Percentiles rank a stretch among this genome's conserved stretches.
phyloP scores from a whole-genome alignment of 2,113 vertebrate genomes.

The Morphnarchus princeps region DNA sequence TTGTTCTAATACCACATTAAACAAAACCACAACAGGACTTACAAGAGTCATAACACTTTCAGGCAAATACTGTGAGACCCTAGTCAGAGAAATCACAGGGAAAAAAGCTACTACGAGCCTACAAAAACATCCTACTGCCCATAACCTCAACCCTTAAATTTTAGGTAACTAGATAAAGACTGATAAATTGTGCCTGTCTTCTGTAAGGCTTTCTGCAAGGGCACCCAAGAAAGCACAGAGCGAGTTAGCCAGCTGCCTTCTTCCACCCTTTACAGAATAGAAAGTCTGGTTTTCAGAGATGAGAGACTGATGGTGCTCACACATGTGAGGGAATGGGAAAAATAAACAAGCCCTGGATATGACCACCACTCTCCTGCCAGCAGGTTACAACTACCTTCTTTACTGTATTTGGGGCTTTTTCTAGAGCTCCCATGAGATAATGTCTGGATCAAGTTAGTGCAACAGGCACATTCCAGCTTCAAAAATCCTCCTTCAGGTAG shows the following conservation, averaged over 20 bases:
- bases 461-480: neutral
- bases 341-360: neutral
- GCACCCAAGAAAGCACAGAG: neutral
- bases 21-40: neutral
- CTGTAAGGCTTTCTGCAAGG: neutral
- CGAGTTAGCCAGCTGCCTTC: neutral
- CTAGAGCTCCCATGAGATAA: neutral
- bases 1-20: neutral
- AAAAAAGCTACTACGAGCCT: neutral
- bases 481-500: neutral
- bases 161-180: neutral
- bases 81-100: neutral
- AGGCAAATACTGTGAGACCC: neutral
- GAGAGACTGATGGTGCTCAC: neutral
- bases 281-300: neutral
- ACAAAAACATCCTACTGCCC: neutral
- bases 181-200: neutral
- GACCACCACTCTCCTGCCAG: neutral
- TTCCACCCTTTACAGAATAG: neutral
- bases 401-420: neutral
- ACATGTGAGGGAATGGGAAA: neutral
- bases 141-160: neutral
- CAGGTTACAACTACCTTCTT: neutral
- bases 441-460: neutral
- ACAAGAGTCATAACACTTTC: neutral